These are phyloP conservation scores for Strix aluco DNA, from an alignment of 2,113 vertebrate genomes.

Conservation along the genomic window DNA sequence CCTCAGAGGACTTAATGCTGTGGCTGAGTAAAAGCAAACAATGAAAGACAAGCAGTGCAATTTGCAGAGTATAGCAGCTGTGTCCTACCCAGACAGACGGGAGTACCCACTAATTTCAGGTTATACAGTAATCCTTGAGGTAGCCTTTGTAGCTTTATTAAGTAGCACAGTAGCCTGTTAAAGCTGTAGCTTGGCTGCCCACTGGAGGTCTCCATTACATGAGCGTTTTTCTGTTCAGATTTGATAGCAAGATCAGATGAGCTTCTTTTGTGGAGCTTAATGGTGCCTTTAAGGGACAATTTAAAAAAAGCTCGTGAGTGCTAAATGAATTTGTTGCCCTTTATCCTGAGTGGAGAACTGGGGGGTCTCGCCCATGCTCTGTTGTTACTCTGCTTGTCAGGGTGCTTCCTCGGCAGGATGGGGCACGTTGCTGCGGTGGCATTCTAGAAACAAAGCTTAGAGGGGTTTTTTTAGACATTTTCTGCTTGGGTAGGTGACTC, in stretches of 20 bases:
- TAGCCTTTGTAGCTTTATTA: neutral
- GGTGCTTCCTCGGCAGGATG: neutral
- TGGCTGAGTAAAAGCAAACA: neutral
- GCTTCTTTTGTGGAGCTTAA: neutral
- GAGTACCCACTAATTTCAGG: neutral
- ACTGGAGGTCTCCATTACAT: neutral
- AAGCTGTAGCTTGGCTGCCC: neutral
- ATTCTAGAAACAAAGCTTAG: neutral
- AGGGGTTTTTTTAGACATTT: conserved; percentile 22
- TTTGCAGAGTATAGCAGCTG: neutral
- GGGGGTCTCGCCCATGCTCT: neutral
- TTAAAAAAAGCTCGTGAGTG: neutral
- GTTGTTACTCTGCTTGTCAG: neutral
- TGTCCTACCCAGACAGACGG: neutral
- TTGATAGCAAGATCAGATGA: neutral
- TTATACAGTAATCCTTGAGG: neutral
- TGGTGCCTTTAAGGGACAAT: neutral
- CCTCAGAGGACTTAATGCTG: neutral
- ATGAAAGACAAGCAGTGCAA: neutral
- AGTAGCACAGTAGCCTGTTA: neutral
- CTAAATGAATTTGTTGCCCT: neutral
- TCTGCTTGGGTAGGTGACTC: neutral
- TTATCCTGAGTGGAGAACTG: neutral
- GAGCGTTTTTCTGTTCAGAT: neutral
- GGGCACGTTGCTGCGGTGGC: neutral